Base-by-base conservation (phyloP, 2,888 invertebrate species). In the Steromphala cineraria region DNA sequence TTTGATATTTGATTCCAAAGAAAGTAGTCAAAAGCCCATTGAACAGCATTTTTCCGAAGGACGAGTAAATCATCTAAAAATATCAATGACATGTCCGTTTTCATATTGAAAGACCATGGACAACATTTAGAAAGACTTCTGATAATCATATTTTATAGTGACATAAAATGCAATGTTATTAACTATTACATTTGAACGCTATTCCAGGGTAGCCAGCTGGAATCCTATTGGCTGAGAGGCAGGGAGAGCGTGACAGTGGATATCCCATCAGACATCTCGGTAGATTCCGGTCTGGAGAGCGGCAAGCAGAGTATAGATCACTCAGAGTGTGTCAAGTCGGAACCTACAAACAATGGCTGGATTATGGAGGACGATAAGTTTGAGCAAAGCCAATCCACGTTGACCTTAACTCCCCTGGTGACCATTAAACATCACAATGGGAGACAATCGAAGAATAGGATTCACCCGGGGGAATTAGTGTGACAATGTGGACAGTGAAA, bases 221-320 rank as follows among this genome's bases (percentile, higher is more conserved):
- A 78, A 74, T 62, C 82, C 17, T 84, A 71, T 71, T 80, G 79
- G 78, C 15, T 84, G 31, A 55, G 46, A 0, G 78, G 71, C 13
- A 53, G 82, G 10, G 81, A 80, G 36, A 75, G 36, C 28, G 21
- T 62, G 36, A 15, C 67, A n/a, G 53, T 78, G 4, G 71, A 77
- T 36, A 53, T 77, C 36, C 55, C 31, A 31, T 84, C 84, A 8
- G 84, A 81, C 55, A 67, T 78, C 15, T 84, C 84, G 21, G 80
- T 75, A 17, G 84, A 84, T 75, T 84, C 84, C 8, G 84, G 84
- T 7, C 56, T 84, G 21, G 79, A 80, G 46, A 67, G 79, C 52
- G 83, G 46, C 46, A 46, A 46, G 13, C 46, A 46, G 46, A 46
- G 46, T 46, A 10, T 13, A 83, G 24, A 78, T 62, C 17, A 24